A percentile compares a stretch with the other conserved stretches of the same genome.
Conservation (phyloP, 2,888 invertebrate genomes). For the Galerucella nymphaeae region DNA sequence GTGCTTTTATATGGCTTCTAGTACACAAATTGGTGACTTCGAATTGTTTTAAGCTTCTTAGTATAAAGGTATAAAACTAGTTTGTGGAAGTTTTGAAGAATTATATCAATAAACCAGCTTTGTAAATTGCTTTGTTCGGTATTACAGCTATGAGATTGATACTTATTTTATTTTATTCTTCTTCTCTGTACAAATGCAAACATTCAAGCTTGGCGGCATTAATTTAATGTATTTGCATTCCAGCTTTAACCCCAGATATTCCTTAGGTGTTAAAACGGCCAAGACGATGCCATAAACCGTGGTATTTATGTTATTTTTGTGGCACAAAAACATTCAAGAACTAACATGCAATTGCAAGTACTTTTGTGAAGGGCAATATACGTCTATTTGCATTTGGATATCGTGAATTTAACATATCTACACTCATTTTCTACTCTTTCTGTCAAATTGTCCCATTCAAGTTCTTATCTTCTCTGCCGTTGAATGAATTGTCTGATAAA, state of each 20-base stretch:
- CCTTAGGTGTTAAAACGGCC: slow-evolving; percentile 37
- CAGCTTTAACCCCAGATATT: slow-evolving; percentile 38
- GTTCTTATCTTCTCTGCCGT: slow-evolving; percentile 19
- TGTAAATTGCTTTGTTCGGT: not conserved
- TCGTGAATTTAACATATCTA: slow-evolving; percentile 20
- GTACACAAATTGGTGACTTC: too few relatives aligned
- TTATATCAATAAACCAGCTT: not conserved
- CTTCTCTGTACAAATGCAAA: not conserved
- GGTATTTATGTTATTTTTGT: slow-evolving; percentile 39
- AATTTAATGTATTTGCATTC: slow-evolving; percentile 35
- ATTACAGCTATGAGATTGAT: not conserved
- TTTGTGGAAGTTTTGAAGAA: too few relatives aligned
- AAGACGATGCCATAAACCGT: slow-evolving; percentile 34
- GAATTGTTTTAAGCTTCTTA: too few relatives aligned
- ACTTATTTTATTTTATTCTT: not conserved
- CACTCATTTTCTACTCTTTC: slow-evolving; percentile 25
- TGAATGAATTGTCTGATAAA: slow-evolving; percentile 23
- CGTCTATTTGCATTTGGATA: slow-evolving; percentile 28
- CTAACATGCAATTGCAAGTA: slow-evolving; percentile 24
- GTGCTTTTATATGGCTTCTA: not conserved
- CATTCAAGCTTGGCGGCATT: slow-evolving; percentile 24
- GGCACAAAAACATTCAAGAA: slow-evolving; percentile 23
- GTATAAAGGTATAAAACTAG: too few relatives aligned
- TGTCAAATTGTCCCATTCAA: slow-evolving; percentile 29
- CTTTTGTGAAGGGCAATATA: slow-evolving; percentile 17